Evolutionary conservation across 1,140 invertebrate species (phyloP).

Genomic region (Drosophila orosa): DNA sequence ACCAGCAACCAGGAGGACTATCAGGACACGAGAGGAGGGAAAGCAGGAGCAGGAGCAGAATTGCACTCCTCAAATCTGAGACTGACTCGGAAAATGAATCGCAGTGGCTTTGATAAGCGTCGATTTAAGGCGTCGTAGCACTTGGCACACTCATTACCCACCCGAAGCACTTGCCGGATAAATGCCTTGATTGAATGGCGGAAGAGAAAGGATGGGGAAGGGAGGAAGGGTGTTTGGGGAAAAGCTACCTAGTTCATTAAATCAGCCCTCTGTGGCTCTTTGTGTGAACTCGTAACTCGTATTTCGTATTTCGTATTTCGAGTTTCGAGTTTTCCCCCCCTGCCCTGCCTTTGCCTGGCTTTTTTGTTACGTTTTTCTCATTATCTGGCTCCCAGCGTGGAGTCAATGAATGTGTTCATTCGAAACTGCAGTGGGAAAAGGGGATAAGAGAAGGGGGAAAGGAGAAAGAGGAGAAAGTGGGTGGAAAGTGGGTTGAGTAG

Average conservation of each 20-base stretch:
- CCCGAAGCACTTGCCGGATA: slow-evolving; percentile 45
- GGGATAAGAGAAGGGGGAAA: not conserved
- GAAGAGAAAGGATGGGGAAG: not conserved
- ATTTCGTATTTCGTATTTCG: slow-evolving; percentile 38
- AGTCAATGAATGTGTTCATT: slow-evolving; percentile 55
- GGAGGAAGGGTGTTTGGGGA: not conserved
- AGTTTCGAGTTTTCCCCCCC: slow-evolving; percentile 20
- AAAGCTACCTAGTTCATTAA: slow-evolving; percentile 66
- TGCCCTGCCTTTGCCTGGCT: slow-evolving; percentile 15
- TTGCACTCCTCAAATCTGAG: slow-evolving; percentile 11
- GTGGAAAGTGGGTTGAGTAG: too few species aligned
- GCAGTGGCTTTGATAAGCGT: slow-evolving; percentile 53
- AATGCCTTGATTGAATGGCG: slow-evolving; percentile 68
- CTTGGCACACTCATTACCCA: slow-evolving; percentile 64
- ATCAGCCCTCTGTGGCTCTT: slow-evolving; percentile 32
- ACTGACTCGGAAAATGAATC: slow-evolving; percentile 20
- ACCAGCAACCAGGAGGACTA: not conserved
- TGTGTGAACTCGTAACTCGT: slow-evolving; percentile 30
- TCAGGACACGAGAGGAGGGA: too few species aligned
- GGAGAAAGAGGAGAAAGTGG: not conserved
- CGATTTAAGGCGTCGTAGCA: slow-evolving; percentile 61
- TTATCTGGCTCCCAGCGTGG: slow-evolving; percentile 47
- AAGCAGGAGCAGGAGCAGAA: not conserved
- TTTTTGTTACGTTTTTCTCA: slow-evolving; percentile 67
- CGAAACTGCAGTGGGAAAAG: slow-evolving; percentile 27